Conservation (phyloP, 2,888 invertebrate species). For the Sarcophaga rosellei region DNA sequence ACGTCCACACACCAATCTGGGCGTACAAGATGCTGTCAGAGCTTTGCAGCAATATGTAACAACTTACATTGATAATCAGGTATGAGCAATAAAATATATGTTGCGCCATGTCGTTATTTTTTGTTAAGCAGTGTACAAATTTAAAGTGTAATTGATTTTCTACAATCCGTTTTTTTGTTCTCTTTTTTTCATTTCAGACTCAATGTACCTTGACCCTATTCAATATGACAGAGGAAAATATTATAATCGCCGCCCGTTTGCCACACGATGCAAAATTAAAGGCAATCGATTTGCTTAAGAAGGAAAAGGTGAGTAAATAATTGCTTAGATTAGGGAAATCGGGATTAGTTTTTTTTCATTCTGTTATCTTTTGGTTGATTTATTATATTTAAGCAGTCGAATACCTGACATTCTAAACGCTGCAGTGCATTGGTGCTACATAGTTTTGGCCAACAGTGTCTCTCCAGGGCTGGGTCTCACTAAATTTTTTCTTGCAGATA, state of each 20-base stretch:
- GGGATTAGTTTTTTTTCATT: too few species aligned
- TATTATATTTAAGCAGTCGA: too few species aligned
- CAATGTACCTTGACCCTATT: conserved; percentile 92
- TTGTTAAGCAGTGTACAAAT: not conserved
- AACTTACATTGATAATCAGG: conserved; percentile 88
- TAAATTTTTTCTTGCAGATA: too few species aligned
- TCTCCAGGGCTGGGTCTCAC: too few species aligned
- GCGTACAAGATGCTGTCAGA: conserved; percentile 91
- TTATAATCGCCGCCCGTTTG: conserved; percentile 91
- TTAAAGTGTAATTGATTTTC: not conserved
- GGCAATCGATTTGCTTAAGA: conserved; percentile 86
- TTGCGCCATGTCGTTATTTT: not conserved
- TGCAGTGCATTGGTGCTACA: too few species aligned
- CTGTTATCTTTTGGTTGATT: too few species aligned
- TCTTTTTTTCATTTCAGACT: conserved; percentile 83
- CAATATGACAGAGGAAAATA: conserved; percentile 93
- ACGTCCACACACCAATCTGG: conserved; percentile 90
- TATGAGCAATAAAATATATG: conserved; percentile 74
- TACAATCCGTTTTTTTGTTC: too few species aligned
- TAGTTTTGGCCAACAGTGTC: too few species aligned
- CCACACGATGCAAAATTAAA: conserved; percentile 85
- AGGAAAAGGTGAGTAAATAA: conserved; percentile 85
- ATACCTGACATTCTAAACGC: too few species aligned
- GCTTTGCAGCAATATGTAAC: conserved; percentile 90
- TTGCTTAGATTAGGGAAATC: not conserved